Percentiles rank a stretch among this genome's conserved stretches.
Conservation (phyloP, 2,888 invertebrate species). For the Linyphia triangularis region DNA sequence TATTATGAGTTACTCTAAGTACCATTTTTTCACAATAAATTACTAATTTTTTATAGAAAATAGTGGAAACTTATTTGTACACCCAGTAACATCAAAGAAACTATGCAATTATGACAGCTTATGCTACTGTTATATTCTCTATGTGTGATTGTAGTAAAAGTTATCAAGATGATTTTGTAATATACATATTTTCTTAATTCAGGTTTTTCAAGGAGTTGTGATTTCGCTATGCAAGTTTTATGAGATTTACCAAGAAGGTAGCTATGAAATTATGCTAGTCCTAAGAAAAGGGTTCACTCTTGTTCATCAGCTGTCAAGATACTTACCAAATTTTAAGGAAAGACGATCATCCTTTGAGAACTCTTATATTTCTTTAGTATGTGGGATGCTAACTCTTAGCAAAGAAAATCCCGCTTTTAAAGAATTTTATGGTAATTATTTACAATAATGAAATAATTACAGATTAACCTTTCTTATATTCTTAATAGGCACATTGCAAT, state of each 20-base stretch:
- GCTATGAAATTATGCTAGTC: neutral
- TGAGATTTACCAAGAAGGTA: constrained; percentile 11
- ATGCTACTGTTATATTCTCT: too few species aligned
- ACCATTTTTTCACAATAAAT: too few species aligned
- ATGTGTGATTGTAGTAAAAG: too few species aligned
- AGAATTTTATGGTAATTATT: constrained; percentile 52
- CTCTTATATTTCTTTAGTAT: constrained; percentile 50
- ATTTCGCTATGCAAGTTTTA: constrained; percentile 26
- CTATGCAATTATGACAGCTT: too few species aligned
- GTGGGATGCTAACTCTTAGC: constrained; percentile 15
- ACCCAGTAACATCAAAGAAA: too few species aligned
- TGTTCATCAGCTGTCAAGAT: constrained; percentile 32
- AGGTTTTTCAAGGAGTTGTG: constrained; percentile 48
- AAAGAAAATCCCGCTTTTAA: constrained; percentile 58
- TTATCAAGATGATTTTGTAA: too few species aligned
- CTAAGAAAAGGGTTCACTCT: constrained; percentile 56
- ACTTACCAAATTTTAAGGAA: constrained; percentile 60
- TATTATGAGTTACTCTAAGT: too few species aligned
- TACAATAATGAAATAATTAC: too few species aligned
- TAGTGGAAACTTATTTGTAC: too few species aligned
- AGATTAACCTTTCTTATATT: neutral
- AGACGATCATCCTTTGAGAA: constrained; percentile 41
- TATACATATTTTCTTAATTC: neutral
- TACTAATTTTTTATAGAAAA: too few species aligned
- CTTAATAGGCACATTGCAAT: neutral